phyloP scores from a whole-genome alignment of 1,140 invertebrate genomes.

The Drosophila ogumai region DNA sequence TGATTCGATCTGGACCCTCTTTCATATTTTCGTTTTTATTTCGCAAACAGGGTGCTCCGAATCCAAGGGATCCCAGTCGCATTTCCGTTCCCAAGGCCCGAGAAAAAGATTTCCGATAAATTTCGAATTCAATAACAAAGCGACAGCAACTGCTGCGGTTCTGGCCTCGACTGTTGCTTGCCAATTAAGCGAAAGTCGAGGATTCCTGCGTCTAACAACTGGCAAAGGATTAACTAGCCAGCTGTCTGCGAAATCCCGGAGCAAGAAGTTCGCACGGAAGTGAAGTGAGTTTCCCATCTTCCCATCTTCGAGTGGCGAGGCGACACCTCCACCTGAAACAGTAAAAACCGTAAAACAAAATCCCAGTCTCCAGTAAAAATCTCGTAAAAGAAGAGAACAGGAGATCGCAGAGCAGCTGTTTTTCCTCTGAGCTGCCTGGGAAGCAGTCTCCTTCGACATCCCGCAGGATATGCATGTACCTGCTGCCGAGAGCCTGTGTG shows the following conservation, averaged over 20 bases:
- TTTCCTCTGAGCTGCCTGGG: constrained; percentile 45
- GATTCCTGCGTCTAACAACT: constrained; percentile 48
- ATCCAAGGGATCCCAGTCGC: constrained; percentile 16
- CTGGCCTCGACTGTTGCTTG: constrained; percentile 26
- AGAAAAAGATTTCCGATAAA: constrained; percentile 55
- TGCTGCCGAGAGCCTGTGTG: constrained; percentile 46
- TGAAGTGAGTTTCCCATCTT: constrained; percentile 25
- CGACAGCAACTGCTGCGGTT: constrained; percentile 53
- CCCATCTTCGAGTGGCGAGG: constrained; percentile 23
- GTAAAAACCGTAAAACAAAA: constrained; percentile 19
- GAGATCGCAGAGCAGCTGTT: constrained; percentile 37
- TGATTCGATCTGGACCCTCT: constrained; percentile 33
- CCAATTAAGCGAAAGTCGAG: constrained; percentile 51
- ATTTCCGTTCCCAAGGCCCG: constrained; percentile 55
- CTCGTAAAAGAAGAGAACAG: constrained; percentile 20
- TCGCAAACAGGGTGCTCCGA: constrained; percentile 38
- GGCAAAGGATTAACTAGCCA: constrained; percentile 58
- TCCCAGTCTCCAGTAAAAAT: constrained; percentile 17
- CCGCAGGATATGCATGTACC: constrained; percentile 44
- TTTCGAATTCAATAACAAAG: constrained; percentile 61
- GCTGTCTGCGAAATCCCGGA: constrained; percentile 40
- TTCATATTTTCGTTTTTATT: constrained; percentile 17
- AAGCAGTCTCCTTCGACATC: constrained; percentile 26
- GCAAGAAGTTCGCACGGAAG: constrained; percentile 55
- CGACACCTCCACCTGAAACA: constrained; percentile 42